Conservation (phyloP, 2,797 vertebrate species). For the Eleutherodactylus coqui region DNA sequence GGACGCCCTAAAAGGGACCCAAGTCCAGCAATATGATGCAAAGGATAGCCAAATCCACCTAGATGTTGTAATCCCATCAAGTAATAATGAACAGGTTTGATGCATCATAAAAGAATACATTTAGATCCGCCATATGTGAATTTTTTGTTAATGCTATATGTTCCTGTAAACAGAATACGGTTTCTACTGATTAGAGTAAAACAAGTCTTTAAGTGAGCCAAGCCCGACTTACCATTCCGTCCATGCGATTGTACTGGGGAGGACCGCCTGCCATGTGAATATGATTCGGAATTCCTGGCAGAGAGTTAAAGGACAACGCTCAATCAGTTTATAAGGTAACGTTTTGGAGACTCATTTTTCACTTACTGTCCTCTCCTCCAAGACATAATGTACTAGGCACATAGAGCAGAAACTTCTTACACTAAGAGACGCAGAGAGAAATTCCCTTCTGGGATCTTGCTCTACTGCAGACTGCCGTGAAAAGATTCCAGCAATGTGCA, state of each 20-base stretch:
- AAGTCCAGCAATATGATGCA: no score
- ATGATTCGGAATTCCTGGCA: slow-evolving; percentile 84
- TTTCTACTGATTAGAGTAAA: not conserved
- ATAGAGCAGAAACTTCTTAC: not conserved
- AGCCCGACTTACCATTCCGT: slow-evolving; percentile 83
- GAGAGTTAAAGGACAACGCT: not conserved
- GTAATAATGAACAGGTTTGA: no score
- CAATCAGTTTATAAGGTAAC: not conserved
- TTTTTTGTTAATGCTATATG: no score
- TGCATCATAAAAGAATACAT: no score
- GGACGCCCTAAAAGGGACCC: no score
- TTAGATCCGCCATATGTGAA: no score
- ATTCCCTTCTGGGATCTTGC: not conserved
- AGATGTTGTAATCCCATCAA: no score
- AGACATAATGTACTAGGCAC: not conserved
- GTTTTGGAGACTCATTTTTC: no score
- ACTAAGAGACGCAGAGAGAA: not conserved
- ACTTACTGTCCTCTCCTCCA: not conserved
- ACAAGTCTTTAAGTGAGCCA: not conserved
- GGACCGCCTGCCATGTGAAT: slow-evolving; percentile 83
- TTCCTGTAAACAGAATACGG: not conserved
- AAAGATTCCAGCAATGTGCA: not conserved
- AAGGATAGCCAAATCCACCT: no score
- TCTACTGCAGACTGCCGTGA: not conserved
- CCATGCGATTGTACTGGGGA: slow-evolving; percentile 87